Conservation (phyloP, 1,140 invertebrate genomes). For the Drosophila burlai region DNA sequence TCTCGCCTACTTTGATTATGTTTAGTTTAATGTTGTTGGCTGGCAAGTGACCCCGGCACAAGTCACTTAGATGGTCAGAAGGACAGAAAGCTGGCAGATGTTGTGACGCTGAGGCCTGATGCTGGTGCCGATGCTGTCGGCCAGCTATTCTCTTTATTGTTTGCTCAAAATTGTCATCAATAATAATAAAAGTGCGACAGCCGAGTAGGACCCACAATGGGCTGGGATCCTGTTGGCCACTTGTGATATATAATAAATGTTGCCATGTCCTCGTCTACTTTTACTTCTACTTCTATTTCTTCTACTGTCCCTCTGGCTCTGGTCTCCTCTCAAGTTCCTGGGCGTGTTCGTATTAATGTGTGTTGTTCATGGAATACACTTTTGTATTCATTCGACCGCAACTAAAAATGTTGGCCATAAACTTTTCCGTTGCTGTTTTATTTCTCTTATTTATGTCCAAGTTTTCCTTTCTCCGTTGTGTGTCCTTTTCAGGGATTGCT, state of each 20-base stretch:
- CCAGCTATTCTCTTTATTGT: slow-evolving; percentile 69
- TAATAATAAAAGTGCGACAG: slow-evolving; percentile 76
- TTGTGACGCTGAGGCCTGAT: slow-evolving; percentile 24
- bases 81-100: slow-evolving; percentile 48
- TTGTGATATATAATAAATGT: slow-evolving; percentile 79
- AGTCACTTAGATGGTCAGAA: slow-evolving; percentile 42
- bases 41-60: slow-evolving; percentile 45
- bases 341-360: slow-evolving; percentile 54
- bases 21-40: slow-evolving; percentile 57
- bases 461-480: slow-evolving; percentile 50
- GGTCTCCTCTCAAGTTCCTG: slow-evolving; percentile 6
- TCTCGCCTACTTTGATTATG: slow-evolving; percentile 52
- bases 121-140: slow-evolving; percentile 36
- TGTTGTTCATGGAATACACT: slow-evolving; percentile 78
- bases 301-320: slow-evolving; percentile 14
- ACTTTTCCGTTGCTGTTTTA: slow-evolving; percentile 63
- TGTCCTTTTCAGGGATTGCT: slow-evolving; percentile 36
- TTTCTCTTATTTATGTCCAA: slow-evolving; percentile 70
- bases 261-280: slow-evolving; percentile 54
- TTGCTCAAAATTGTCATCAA: slow-evolving; percentile 82
- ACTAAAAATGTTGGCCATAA: slow-evolving; percentile 82
- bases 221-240: slow-evolving; percentile 62
- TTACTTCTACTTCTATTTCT: slow-evolving; percentile 10
- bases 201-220: slow-evolving; percentile 52
- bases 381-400: slow-evolving; percentile 80